Evolutionary conservation across 2,797 vertebrate species (phyloP), one percentile per base, ranked within the genome.

Genomic region (Buphagus erythrorhynchus): DNA sequence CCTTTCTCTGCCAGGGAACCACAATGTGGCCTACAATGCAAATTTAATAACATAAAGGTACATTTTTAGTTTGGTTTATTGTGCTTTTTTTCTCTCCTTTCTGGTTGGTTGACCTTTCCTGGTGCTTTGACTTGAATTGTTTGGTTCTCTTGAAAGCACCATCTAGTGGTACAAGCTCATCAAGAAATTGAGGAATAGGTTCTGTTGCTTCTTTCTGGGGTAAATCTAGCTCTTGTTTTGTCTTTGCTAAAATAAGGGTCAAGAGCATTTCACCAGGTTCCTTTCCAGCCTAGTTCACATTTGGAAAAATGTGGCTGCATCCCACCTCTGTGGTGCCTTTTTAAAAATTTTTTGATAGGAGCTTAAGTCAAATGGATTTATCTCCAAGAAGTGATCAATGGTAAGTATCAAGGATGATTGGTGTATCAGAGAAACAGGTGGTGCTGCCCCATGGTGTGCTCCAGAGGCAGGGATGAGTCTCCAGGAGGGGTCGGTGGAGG

Each of bases 41-140:
- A 33, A 16, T 21, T 55, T 31, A 58, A 28, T 40, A 17, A 16
- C 0, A 0, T 20, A 13, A 1, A 1, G 11, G 3, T 29, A 10
- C 20, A 14, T 12, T 55, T 68, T 15, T 29, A 13, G 5, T 25
- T 72, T 8, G 6, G 7, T 36, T 61, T 65, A 8, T 38, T 46
- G 14, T 31, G 10, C 2, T 16, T 38, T 24, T 49, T 71, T 63
- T 66, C 57, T 9, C 8, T 73, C 25, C 0, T 0, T 45, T 42
- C 17, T 28, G 16, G 13, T 7, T 2, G 11, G 9, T 36, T 52
- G 29, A 51, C 35, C 57, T 91, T 65, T 35, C 11, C 58, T 5
- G 1, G 3, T 74, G 14, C 49, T 71, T 69, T 69, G 29, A 40
- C 15, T 85, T 54, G 11, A 16, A 5, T 63, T 69, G 25, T 68